These are phyloP conservation scores for Frankliniella intonsa DNA, from an alignment of 2,888 invertebrate species.

Conservation along the genomic window DNA sequence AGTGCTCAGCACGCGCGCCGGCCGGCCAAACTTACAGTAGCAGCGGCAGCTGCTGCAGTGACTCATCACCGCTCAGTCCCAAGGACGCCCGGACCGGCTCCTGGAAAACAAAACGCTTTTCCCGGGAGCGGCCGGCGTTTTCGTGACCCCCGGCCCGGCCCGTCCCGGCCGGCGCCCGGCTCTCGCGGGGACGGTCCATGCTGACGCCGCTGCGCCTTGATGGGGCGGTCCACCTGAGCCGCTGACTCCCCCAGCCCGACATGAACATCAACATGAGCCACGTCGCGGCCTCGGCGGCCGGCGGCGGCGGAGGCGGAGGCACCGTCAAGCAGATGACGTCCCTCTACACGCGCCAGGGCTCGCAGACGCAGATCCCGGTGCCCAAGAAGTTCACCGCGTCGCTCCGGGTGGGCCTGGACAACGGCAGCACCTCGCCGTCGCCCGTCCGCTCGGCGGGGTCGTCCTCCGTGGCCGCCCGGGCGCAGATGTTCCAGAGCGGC, in stretches of 20 bases:
- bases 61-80: no score
- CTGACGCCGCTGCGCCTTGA: neutral
- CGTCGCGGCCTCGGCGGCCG: neutral
- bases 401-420: slow-evolving; percentile 11
- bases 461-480: slow-evolving; percentile 14
- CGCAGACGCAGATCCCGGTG: slow-evolving; percentile 18
- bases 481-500: slow-evolving; percentile 19
- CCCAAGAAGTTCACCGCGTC: slow-evolving; percentile 16
- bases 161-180: neutral
- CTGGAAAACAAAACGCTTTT: neutral
- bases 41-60: no score
- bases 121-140: neutral
- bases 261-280: slow-evolving; percentile 22
- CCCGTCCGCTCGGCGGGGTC: neutral
- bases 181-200: neutral
- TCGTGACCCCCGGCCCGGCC: neutral
- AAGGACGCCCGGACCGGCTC: neutral
- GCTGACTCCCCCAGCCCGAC: neutral
- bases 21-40: neutral
- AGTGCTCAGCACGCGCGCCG: neutral
- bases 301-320: neutral
- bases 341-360: neutral
- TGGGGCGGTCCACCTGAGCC: neutral
- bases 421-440: slow-evolving; percentile 21
- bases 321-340: slow-evolving; percentile 19